Evolutionary conservation across 30 jellyfish, hydroid and myxozoan species (phyloP).

Genomic region (Morbakka virulenta): DNA sequence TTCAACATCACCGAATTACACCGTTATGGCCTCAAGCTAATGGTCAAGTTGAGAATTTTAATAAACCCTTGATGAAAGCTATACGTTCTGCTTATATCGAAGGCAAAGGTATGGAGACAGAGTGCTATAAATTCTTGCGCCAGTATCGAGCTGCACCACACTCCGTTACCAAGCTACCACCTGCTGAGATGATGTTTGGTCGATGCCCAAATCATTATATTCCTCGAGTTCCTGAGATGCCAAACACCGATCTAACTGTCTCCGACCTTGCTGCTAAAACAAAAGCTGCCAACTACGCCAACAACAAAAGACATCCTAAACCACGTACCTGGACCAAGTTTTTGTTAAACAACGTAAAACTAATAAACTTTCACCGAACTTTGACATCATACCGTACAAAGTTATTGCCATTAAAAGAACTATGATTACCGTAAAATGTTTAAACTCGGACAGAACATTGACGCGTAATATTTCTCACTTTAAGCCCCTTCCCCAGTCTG

Average conservation of each 20-base stretch:
- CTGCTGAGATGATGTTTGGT: constrained; percentile 14
- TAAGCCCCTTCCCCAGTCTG: no score
- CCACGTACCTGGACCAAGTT: constrained; percentile 4
- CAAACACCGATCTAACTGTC: no score
- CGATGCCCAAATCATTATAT: background rate
- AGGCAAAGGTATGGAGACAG: constrained; percentile 8
- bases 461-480: no score
- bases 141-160: constrained; percentile 22
- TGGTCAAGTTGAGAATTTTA: constrained; percentile 34
- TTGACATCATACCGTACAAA: constrained; percentile 12
- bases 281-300: no score
- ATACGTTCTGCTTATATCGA: constrained; percentile 34
- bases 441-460: no score
- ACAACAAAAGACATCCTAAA: constrained; percentile 23
- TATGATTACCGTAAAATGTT: no score
- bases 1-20: constrained; percentile 6
- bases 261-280: no score
- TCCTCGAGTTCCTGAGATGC: no score
- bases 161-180: constrained; percentile 16
- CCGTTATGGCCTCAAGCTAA: constrained; percentile 44
- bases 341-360: no score
- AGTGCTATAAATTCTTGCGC: background rate
- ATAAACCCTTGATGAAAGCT: constrained; percentile 35
- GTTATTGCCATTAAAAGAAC: no score
- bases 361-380: constrained; percentile 14